Evolutionary conservation across 2,113 vertebrate genomes (phyloP), one percentile per base, ranked within the genome.

Genomic region (Damaliscus lunatus): DNA sequence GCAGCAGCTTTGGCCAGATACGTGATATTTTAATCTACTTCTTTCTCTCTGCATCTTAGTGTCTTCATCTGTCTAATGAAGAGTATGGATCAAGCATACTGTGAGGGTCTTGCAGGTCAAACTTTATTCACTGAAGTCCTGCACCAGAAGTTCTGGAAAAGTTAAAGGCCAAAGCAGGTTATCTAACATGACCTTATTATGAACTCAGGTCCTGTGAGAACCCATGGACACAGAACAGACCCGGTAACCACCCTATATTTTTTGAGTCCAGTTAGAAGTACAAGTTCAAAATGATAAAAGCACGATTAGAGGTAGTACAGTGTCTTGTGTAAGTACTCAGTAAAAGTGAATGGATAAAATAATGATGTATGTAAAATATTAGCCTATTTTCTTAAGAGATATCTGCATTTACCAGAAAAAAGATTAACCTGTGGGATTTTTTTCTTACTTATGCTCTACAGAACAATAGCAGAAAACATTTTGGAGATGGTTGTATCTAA

Each of bases 361-460:
- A 91, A 86, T 94, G n/a, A 40, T 31, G 0, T 67, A 27, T 86
- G 21, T 46, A 74, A 4, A 88, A n/a, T 80, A 36, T 67, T 40
- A 52, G 15, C 74, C 82, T 87, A 62, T 91, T 90, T 97, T 95
- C 55, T 97, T 91, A 84, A 84, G 52, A 93, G 64, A 95, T 81
- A 87, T 87, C 33, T 93, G 29, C 81, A 50, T 91, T 57, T 97
- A 78, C 29, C 46, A 91, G 55, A 77, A 64, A 84, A 89, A 89
- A 3, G 64, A 57, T 64, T 88, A 64, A 64, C 17, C 6, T 77
- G 27, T 88, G 21, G 6, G 13, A 17, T 55, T 90, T 62, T 93
- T 95, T 43, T 90, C 15, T 92, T 92, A 78, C 25, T 88, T 88
- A 81, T 84, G 91, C n/a, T 81, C 11, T 53, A n/a, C 5, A 84